phyloP scores from a whole-genome alignment of 2,797 vertebrate species.

The Tapirus indicus region DNA sequence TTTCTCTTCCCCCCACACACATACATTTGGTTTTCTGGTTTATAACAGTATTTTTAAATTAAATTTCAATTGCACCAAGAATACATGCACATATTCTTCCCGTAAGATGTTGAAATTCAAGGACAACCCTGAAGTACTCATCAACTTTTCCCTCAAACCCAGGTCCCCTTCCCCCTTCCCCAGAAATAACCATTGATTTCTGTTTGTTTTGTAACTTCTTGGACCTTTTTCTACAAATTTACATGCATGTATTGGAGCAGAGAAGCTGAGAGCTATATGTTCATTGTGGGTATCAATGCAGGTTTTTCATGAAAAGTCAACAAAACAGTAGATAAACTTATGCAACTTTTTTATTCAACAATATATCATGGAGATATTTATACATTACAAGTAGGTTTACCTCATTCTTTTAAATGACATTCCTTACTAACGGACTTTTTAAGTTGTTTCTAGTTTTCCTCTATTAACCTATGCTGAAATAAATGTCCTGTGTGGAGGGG shows the following conservation, averaged over 20 bases:
- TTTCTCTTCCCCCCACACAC: fast-evolving
- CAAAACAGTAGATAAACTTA: not conserved
- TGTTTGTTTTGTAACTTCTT: not conserved
- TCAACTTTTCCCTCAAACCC: not conserved
- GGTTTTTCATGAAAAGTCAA: not conserved
- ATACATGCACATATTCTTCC: not conserved
- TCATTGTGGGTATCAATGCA: not conserved
- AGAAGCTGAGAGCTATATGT: not conserved
- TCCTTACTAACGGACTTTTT: not conserved
- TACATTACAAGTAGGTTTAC: fast-evolving
- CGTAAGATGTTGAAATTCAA: not conserved
- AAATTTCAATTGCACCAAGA: not conserved
- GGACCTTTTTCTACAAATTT: not conserved
- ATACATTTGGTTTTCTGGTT: not conserved
- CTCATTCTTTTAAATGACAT: not conserved
- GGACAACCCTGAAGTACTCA: not conserved
- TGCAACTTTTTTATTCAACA: not conserved
- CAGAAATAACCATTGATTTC: too few relatives aligned
- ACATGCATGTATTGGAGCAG: too few relatives aligned
- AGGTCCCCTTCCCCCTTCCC: too few relatives aligned
- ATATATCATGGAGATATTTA: not conserved
- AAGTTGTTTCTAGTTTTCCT: not conserved
- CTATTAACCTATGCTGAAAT: not conserved
- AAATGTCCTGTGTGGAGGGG: not conserved
- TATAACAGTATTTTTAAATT: not conserved